Conservation (phyloP, 1,140 invertebrate species). For the Trachelipus rathkii region DNA sequence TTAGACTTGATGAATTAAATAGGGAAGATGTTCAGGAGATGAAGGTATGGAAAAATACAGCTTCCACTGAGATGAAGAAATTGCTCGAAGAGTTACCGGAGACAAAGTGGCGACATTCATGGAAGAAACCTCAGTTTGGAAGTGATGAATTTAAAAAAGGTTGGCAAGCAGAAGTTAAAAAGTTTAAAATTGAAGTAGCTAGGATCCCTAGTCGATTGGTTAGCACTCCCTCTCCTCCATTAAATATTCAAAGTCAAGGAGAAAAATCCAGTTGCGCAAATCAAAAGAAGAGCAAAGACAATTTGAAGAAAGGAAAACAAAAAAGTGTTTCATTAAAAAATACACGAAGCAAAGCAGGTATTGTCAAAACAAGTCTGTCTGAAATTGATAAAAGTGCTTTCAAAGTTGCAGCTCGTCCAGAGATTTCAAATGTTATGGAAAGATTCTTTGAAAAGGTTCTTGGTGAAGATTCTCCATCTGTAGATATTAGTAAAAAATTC, state of each 20-base stretch:
- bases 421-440: constrained; percentile 46
- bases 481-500: constrained; percentile 36
- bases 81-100: constrained; percentile 36
- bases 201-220: constrained; percentile 39
- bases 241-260: constrained; percentile 12
- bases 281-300: constrained; percentile 24
- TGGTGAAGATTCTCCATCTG: constrained; percentile 51
- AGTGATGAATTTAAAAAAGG: constrained; percentile 41
- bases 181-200: constrained; percentile 37
- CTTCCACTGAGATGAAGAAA: constrained; percentile 38
- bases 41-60: constrained; percentile 32
- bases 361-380: constrained; percentile 33
- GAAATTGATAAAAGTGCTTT: constrained; percentile 48
- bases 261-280: constrained; percentile 21
- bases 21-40: constrained; percentile 42
- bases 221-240: constrained; percentile 28
- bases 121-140: constrained; percentile 42
- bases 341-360: constrained; percentile 37
- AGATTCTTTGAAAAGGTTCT: constrained; percentile 55
- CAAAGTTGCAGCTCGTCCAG: constrained; percentile 60
- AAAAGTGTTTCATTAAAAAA: constrained; percentile 34
- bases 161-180: constrained; percentile 42
- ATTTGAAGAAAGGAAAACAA: constrained; percentile 23
- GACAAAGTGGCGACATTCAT: constrained; percentile 32
- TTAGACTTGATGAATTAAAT: constrained; percentile 34